A percentile compares a stretch with the other conserved stretches of the same genome.
These are phyloP conservation scores for Micronisus gabar DNA, from an alignment of 2,113 vertebrate genomes.

Conservation along the genomic window DNA sequence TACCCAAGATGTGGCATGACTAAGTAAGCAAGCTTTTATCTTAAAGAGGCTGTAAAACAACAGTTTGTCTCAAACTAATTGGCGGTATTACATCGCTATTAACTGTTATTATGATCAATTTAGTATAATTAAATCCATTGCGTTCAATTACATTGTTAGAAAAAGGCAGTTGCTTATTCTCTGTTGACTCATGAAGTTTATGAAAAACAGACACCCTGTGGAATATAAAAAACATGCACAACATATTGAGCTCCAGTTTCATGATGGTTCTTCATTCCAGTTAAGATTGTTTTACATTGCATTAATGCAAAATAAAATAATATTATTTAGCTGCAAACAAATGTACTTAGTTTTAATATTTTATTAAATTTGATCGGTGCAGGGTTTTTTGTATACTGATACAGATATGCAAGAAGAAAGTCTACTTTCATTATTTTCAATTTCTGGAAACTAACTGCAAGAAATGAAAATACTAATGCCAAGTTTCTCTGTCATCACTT, in stretches of 20 bases:
- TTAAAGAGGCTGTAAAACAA: constrained; percentile 30
- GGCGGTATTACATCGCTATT: constrained; percentile 9
- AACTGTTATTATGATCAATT: constrained; percentile 39
- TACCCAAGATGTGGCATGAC: background rate
- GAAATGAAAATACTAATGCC: background rate
- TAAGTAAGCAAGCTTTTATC: constrained; percentile 19
- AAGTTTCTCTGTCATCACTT: background rate
- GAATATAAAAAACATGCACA: background rate
- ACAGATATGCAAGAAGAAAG: background rate
- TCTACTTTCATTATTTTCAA: background rate
- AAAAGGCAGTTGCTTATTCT: background rate
- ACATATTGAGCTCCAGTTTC: background rate
- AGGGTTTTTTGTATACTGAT: background rate
- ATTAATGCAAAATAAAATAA: background rate
- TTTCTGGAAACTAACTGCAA: background rate
- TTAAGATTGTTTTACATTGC: background rate
- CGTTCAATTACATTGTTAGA: background rate
- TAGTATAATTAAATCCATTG: constrained; percentile 35
- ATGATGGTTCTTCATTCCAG: background rate
- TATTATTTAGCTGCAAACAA: background rate
- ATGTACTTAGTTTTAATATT: background rate
- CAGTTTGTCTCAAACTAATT: constrained; percentile 30
- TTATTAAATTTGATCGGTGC: background rate
- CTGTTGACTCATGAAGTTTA: background rate
- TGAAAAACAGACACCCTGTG: background rate